These are phyloP conservation scores for Charanyca ferruginea DNA, from an alignment of 2,888 invertebrate genomes.

Conservation along the genomic window DNA sequence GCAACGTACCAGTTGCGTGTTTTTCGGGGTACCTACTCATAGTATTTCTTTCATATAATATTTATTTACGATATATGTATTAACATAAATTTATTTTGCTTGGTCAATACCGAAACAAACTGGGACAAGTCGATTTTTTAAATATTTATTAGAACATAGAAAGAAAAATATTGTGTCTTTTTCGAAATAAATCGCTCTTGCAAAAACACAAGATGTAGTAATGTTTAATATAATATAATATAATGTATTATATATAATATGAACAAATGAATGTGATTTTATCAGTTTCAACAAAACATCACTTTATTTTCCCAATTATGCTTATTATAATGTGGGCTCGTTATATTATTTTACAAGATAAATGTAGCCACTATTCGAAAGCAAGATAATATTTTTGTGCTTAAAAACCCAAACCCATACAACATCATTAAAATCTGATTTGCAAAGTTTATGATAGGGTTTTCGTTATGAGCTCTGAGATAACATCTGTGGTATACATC, in stretches of 20 bases:
- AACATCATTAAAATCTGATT: constrained; percentile 39
- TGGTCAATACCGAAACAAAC: constrained; percentile 1
- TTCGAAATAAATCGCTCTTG: background rate
- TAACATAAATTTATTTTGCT: constrained; percentile 7
- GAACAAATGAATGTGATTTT: background rate
- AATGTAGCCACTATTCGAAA: background rate
- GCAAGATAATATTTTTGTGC: background rate
- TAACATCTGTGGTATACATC: constrained; percentile 49
- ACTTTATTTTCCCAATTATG: no score
- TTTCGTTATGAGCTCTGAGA: constrained; percentile 31
- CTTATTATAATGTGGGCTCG: background rate
- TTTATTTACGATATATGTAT: constrained; percentile 26
- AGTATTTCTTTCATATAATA: constrained; percentile 24
- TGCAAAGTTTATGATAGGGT: constrained; percentile 46
- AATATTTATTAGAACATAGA: background rate
- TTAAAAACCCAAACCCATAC: constrained; percentile 9
- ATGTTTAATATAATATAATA: no score
- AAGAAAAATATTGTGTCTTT: background rate
- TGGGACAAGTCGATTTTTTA: background rate
- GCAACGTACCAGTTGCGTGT: no score
- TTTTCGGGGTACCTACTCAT: constrained; percentile 23
- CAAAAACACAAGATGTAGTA: no score
- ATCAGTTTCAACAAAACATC: background rate
- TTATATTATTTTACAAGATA: background rate
- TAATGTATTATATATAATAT: no score